These are phyloP conservation scores for Acropora tenuis DNA, from an alignment of 64 coral and sea anemone species.

Conservation along the genomic window DNA sequence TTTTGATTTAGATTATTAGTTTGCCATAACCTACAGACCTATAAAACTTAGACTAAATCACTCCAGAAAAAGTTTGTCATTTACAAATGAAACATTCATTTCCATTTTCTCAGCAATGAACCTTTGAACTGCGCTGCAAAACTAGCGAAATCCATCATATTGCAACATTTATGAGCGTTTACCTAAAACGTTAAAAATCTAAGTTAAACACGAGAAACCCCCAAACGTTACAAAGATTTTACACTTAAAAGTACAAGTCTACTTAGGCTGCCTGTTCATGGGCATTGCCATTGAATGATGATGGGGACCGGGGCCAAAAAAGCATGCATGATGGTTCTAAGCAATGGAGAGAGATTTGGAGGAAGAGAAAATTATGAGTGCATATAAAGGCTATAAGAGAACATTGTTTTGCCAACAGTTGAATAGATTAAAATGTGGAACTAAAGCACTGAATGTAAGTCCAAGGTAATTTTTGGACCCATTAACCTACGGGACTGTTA, in stretches of 20 bases:
- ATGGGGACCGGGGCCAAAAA: not conserved
- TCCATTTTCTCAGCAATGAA: not conserved
- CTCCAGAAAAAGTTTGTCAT: not conserved
- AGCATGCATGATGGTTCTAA: not conserved
- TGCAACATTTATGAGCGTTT: not conserved
- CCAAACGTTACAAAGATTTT: not conserved
- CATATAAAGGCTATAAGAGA: too few relatives aligned
- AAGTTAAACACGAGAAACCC: not conserved
- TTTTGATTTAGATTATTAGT: not conserved
- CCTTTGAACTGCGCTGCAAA: not conserved
- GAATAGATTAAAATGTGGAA: too few relatives aligned
- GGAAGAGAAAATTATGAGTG: too few relatives aligned
- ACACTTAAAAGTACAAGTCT: not conserved
- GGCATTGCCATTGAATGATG: not conserved
- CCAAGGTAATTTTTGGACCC: too few relatives aligned
- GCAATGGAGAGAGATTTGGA: too few relatives aligned
- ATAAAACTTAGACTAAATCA: not conserved
- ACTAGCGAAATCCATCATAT: not conserved
- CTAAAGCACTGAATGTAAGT: too few relatives aligned
- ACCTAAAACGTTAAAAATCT: not conserved
- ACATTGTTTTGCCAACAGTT: too few relatives aligned
- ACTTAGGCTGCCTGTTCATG: constrained; percentile 15
- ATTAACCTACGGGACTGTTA: too few relatives aligned
- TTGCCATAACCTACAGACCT: not conserved
- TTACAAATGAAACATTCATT: not conserved